phyloP scores from a whole-genome alignment of 2,113 vertebrate genomes.

The Microcebus jonahi region DNA sequence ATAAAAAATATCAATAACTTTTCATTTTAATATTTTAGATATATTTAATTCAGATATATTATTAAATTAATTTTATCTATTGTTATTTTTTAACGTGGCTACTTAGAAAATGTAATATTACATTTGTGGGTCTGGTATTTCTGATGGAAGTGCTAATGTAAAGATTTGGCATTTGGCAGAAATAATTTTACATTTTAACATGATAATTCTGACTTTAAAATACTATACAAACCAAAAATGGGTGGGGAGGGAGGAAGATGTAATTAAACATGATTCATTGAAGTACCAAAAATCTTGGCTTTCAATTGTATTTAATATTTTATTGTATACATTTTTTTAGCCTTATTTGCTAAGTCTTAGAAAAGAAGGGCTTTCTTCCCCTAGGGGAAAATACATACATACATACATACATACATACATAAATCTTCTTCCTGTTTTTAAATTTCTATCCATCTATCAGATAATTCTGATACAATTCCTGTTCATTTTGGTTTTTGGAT shows the following conservation, averaged over 20 bases:
- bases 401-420: neutral
- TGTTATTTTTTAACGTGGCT: neutral
- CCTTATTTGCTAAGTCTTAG: neutral
- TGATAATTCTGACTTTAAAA: neutral
- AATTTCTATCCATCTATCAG: neutral
- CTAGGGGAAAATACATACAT: neutral
- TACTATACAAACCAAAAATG: neutral
- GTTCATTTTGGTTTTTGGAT: neutral
- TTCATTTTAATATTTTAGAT: neutral
- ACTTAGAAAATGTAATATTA: neutral
- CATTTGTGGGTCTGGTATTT: neutral
- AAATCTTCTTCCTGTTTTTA: neutral
- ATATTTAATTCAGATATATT: neutral
- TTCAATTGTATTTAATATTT: neutral
- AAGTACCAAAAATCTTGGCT: neutral
- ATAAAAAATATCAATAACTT: neutral
- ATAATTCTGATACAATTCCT: neutral
- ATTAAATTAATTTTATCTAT: neutral
- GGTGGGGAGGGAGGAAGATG: neutral
- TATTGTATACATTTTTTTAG: neutral
- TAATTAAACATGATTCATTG: neutral
- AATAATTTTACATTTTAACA: constrained; percentile 21
- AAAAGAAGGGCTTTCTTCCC: neutral
- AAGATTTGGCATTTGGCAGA: neutral
- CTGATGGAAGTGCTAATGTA: neutral